Base-by-base conservation (phyloP, 2,888 invertebrate genomes). In the Drosophila stalkeri region DNA sequence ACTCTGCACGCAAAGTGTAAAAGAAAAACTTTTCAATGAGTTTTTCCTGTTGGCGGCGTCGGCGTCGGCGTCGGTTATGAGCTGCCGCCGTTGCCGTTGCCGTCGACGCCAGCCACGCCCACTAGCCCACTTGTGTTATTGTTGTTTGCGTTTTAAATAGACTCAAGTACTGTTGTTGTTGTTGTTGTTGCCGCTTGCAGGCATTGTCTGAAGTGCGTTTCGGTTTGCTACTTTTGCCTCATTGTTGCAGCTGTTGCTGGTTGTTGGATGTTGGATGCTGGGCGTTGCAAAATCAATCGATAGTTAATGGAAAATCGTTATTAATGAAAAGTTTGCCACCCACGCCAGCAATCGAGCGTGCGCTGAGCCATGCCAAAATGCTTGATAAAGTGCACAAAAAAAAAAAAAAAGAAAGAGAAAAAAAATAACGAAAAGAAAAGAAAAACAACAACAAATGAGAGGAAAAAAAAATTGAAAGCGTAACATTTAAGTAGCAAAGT, bases 301-400 rank as follows among this genome's bases (percentile, higher is more conserved):
- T 92, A 91, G 91, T 92, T 92, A 92, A 92, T 92, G 92, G 92
- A 92, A 92, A 92, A 92, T 92, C 92, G 91, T 92, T 92, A 92
- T 92, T 92, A 92, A 92, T 92, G 92, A 92, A 92, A 92, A 92
- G 73, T 92, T 92, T 85, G 68, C 41, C 86, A 55, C 77, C 64
- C 73, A 54, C 69, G 20, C 18, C 77, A 73, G 82, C 87, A 87
- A 90, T 90, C 85, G 85, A 85, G 82, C 86, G 85, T 86, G 90
- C 90, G 91, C 74, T 80, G 90, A 90, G 86, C 91, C 91, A 82
- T 82, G 77, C 70, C 80, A 82, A 91, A 91, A 91, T 91, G 90
- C 85, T 83, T 90, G 91, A 91, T 91, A 91, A 91, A 91, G 90
- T 91, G 90, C 88, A 74, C 57, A 49, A n/a, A n/a, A n/a, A 49